phyloP scores from a whole-genome alignment of 2,797 vertebrate species.

The Pangasius larnaudii region DNA sequence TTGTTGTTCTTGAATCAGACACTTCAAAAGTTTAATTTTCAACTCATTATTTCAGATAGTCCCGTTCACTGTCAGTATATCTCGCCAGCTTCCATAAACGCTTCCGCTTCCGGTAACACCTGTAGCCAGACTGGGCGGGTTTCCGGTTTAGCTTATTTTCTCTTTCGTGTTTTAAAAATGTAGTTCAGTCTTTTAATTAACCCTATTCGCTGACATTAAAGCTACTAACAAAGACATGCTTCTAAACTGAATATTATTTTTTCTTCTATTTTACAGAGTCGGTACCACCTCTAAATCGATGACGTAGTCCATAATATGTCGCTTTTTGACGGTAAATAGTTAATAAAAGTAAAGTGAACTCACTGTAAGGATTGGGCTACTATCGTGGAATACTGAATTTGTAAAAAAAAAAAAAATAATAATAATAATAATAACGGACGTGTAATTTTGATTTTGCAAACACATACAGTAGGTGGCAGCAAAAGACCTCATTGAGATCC shows the following conservation, averaged over 20 bases:
- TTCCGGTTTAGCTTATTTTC: neutral
- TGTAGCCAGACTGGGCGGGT: neutral
- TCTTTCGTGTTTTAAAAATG: neutral
- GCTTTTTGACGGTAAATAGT: neutral
- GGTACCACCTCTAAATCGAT: neutral
- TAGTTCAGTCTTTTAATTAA: neutral
- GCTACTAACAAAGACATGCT: too few species aligned
- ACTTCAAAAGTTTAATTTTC: neutral
- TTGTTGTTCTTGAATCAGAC: neutral
- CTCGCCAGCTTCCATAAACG: neutral
- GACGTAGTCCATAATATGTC: neutral
- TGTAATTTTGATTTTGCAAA: neutral
- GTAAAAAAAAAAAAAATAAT: too few species aligned
- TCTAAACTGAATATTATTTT: neutral
- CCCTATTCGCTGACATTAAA: neutral
- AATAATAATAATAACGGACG: neutral
- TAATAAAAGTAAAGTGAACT: neutral
- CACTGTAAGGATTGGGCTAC: neutral
- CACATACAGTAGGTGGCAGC: slow-evolving; percentile 24
- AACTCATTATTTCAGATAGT: neutral
- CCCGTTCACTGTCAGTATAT: neutral
- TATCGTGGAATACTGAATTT: too few species aligned
- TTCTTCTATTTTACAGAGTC: neutral
- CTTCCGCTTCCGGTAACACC: slow-evolving; percentile 49
- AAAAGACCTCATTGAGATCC: neutral